Evolutionary conservation across 2,113 vertebrate genomes (phyloP), one percentile per base, ranked within the genome.

Genomic region (Anser brachyrhynchus): DNA sequence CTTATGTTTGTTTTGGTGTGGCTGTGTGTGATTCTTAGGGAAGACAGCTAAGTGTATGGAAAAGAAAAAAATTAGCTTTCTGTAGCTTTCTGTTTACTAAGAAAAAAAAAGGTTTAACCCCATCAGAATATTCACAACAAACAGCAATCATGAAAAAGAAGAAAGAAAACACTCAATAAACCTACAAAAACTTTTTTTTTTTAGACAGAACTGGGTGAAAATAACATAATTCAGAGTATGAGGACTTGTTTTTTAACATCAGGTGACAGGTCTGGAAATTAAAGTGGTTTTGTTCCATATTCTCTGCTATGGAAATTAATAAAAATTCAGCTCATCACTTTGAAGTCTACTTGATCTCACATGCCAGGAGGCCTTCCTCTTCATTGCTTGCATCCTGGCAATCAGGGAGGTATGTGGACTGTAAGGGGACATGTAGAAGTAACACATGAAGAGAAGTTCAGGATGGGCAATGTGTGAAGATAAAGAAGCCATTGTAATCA

Each of bases 151-250:
- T 8, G 31, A 72, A 66, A 76, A 73, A 35, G 4, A 13, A 67
- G 49, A 82, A 57, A 2, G 7, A 65, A 89, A 67, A 52, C 54
- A 51, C 6, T 78, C 58, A 1, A 2, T 25, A 49, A 13, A 58
- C 28, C 12, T 70, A 62, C 13, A 58, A 77, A 82, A 4, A 11
- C 21, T 44, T 46, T 0, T 1, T 2, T 0, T 3, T 77, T 64
- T 39, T 58, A 69, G 9, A 13, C 4, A 77, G 26, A 44, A 2
- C 7, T 51, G 52, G 13, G 4, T 81, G 13, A 57, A 39, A 82
- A 57, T 64, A 81, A 22, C 15, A 35, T 46, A 61, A 3, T 8
- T 43, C 43, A 57, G 31, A 66, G 33, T 22, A 71, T 59, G 9
- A 69, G 2, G 1, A 64, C 70, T 86, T 61, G 2, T 64, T 83